Evolutionary conservation across 92 coral and sea anemone species (phyloP).

Genomic region (Muricea muricata): DNA sequence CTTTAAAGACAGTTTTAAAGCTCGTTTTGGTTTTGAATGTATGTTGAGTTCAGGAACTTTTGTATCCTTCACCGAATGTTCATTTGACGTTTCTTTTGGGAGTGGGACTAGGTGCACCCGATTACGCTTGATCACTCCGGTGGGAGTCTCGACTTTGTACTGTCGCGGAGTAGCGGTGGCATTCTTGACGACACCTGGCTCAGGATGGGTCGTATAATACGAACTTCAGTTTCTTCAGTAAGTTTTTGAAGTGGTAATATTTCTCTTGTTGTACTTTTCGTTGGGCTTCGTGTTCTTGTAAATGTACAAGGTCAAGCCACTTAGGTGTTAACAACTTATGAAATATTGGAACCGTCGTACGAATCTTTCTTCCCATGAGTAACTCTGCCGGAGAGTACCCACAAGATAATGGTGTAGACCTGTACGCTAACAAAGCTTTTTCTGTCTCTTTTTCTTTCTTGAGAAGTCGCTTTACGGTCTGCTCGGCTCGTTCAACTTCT

Average conservation of each 20-base stretch:
- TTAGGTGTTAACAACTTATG: constrained; percentile 28
- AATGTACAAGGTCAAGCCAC: constrained; percentile 40
- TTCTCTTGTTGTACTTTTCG: constrained; percentile 39
- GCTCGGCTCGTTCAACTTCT: constrained; percentile 65
- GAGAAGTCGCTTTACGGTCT: constrained; percentile 55
- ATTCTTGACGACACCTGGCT: constrained; percentile 28
- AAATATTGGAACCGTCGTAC: constrained; percentile 44
- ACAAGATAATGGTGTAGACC: constrained; percentile 61
- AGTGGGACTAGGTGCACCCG: constrained; percentile 42
- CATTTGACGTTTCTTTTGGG: not conserved
- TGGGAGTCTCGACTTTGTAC: constrained; percentile 32
- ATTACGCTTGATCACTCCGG: not conserved
- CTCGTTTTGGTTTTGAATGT: constrained; percentile 42
- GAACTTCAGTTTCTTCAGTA: constrained; percentile 50
- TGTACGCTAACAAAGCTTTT: too few species aligned
- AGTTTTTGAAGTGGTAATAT: constrained; percentile 34
- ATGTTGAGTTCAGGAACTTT: constrained; percentile 24
- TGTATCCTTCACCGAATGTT: not conserved
- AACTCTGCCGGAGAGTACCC: constrained; percentile 65
- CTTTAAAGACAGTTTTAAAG: constrained; percentile 44
- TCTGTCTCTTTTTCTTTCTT: too few species aligned
- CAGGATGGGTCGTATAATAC: constrained; percentile 17
- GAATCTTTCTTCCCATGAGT: constrained; percentile 58
- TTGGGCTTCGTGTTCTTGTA: constrained; percentile 24
- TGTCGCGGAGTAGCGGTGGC: constrained; percentile 34